Percentiles rank a stretch among this genome's conserved stretches.
Conservation (phyloP, 2,113 vertebrate species). For the Sinocyclocheilus grahami region DNA sequence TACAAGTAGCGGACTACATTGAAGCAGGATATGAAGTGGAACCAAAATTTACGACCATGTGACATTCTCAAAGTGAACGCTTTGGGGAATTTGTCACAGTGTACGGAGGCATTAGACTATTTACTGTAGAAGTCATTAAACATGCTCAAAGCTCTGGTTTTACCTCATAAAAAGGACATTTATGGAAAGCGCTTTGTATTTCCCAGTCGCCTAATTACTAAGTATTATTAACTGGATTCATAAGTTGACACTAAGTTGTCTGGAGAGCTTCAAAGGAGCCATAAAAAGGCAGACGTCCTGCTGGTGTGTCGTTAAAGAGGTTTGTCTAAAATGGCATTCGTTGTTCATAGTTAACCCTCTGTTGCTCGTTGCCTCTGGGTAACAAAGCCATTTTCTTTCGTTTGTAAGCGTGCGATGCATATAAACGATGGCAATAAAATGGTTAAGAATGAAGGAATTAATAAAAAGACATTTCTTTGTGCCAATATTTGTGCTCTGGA, state of each 20-base stretch:
- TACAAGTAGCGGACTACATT: conserved; percentile 57
- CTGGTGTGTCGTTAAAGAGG: conserved; percentile 8
- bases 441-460: not conserved
- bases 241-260: conserved; percentile 25
- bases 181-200: conserved; percentile 24
- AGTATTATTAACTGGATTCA: conserved; percentile 30
- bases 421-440: not conserved
- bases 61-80: conserved; percentile 24
- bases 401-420: not conserved
- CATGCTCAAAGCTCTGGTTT: conserved; percentile 7
- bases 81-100: conserved; percentile 20
- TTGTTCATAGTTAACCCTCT: conserved; percentile 16
- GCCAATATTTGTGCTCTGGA: too few relatives aligned
- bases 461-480: too few relatives aligned
- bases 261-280: conserved; percentile 13
- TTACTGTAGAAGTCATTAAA: conserved; percentile 29
- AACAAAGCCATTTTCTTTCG: not conserved
- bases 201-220: conserved; percentile 23
- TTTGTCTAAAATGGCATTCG: not conserved
- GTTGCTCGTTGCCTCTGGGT: not conserved
- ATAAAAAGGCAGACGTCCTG: not conserved
- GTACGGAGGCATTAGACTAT: conserved; percentile 13
- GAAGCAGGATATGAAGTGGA: conserved; percentile 59
- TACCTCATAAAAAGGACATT: conserved; percentile 22
- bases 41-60: conserved; percentile 61